Percentiles rank a stretch among this genome's conserved stretches.
These are phyloP conservation scores for Caranx ignobilis DNA, from an alignment of 2,113 vertebrate genomes.

Conservation along the genomic window DNA sequence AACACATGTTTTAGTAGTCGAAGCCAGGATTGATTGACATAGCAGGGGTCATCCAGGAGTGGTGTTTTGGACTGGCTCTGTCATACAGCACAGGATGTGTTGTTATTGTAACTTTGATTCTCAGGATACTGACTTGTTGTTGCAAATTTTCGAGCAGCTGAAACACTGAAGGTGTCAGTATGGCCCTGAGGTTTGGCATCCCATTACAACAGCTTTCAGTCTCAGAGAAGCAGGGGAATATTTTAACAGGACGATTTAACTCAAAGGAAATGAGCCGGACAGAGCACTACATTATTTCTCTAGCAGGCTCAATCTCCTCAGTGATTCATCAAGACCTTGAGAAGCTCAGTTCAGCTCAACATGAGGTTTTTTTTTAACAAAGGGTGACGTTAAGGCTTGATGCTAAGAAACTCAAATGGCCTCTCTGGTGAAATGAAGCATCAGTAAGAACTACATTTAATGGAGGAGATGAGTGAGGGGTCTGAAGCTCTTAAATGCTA, in stretches of 20 bases:
- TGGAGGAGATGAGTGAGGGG: conserved; percentile 57
- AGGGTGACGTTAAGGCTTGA: conserved; percentile 40
- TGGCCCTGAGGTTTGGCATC: conserved; percentile 20
- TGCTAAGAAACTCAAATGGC: conserved; percentile 68
- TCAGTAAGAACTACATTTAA: conserved; percentile 47
- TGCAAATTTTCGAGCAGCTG: not conserved
- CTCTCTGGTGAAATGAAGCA: conserved; percentile 52
- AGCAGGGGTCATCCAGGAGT: too few species aligned
- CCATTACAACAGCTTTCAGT: conserved; percentile 40
- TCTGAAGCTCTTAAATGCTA: conserved; percentile 73
- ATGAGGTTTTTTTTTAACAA: conserved; percentile 44
- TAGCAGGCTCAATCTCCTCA: conserved; percentile 45
- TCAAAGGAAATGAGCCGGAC: conserved; percentile 69
- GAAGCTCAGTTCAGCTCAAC: conserved; percentile 15
- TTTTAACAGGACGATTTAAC: conserved; percentile 55
- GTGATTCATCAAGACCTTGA: conserved; percentile 63
- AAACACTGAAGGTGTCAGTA: not conserved
- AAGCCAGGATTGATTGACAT: too few species aligned
- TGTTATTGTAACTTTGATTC: not conserved
- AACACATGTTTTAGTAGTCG: too few species aligned
- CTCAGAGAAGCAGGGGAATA: conserved; percentile 28
- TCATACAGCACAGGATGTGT: not conserved
- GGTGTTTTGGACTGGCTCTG: not conserved
- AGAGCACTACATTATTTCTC: conserved; percentile 52
- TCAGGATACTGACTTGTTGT: not conserved